Evolutionary conservation across 2,888 invertebrate genomes (phyloP), one percentile per base, ranked within the genome.

Genomic region (Strigamia crassipes): DNA sequence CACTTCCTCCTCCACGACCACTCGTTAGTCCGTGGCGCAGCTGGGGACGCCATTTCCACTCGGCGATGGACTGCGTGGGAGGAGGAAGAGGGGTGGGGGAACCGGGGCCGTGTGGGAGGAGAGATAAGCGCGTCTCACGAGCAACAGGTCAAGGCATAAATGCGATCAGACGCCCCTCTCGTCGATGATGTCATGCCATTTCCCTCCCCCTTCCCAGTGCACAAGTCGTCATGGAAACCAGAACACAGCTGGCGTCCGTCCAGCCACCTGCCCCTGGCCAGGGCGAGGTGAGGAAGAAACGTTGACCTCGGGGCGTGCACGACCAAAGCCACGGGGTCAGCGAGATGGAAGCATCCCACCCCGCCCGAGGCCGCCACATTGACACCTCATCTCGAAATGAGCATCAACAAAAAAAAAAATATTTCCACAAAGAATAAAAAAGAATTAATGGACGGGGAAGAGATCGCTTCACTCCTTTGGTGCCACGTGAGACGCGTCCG

Each of bases 381-480:
- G 73, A 73, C 73, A 73, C 73, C 73, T 73, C 73, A 73, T 73
- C 73, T 73, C 73, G 15, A 31, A 31, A 31, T 23, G 73, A 73
- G 73, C 31, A 15, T 23, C 73, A 15, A 21, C 13, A 78, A 78
- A 66, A 81, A 61, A 61, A 78, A 79, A 81, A 0, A 6, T 27
- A 15, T 10, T 1, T 9, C 27, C 23, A 77, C 1, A 27, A 77
- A 77, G 38, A 42, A 82, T 80, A 81, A 80, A 80, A 77, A 82
- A 73, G 61, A 78, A 84, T 84, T 84, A 84, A 84, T 46, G 84
- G 78, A 73, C 84, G 84, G 3, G 85, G 84, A 84, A 84, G 23
- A 84, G 83, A 83, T 85, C 84, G 83, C 84, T 83, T 77, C 85
- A 84, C 61, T 85, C 81, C 73, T 83, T 80, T 81, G 84, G 85